Percentiles rank a stretch among this genome's conserved stretches.
phyloP scores from a whole-genome alignment of 2,113 vertebrate species.

The Limanda limanda region DNA sequence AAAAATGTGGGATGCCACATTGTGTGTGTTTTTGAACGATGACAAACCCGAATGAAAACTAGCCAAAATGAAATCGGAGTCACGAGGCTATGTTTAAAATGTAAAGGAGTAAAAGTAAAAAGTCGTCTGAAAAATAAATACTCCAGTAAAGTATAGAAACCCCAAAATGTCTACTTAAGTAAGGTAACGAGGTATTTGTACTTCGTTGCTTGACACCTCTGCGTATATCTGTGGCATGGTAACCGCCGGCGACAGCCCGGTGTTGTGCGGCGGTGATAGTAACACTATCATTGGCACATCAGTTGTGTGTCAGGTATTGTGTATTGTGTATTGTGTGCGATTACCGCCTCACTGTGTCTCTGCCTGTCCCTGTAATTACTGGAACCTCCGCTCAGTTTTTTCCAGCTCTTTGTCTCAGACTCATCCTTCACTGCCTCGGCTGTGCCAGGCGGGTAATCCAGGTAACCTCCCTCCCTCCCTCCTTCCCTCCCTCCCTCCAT shows the following conservation, averaged over 20 bases:
- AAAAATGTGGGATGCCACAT: too few species aligned
- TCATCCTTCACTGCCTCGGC: slow-evolving; percentile 39
- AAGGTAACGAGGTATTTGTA: too few species aligned
- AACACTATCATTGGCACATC: slow-evolving; percentile 71
- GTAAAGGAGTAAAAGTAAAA: too few species aligned
- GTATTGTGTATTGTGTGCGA: slow-evolving; percentile 64
- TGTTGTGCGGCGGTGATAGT: slow-evolving; percentile 14
- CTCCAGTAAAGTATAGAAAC: too few species aligned
- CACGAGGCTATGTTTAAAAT: too few species aligned
- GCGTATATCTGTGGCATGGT: slow-evolving; percentile 8
- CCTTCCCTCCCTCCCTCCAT: neutral
- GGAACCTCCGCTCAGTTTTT: slow-evolving; percentile 58
- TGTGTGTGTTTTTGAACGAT: too few species aligned
- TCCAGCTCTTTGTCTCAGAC: slow-evolving; percentile 56
- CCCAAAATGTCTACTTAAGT: too few species aligned
- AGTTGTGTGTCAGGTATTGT: slow-evolving; percentile 55
- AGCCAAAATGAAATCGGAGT: too few species aligned
- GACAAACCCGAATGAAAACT: too few species aligned
- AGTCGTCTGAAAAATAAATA: too few species aligned
- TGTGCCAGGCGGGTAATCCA: slow-evolving; percentile 58
- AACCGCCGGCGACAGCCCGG: slow-evolving; percentile 6
- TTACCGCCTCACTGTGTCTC: slow-evolving; percentile 66
- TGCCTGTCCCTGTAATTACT: slow-evolving; percentile 71
- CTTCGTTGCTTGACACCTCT: too few species aligned
- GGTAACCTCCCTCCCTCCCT: slow-evolving; percentile 30